Evolutionary conservation across 2,113 vertebrate species (phyloP).

Genomic region (Muscicapa adusta): DNA sequence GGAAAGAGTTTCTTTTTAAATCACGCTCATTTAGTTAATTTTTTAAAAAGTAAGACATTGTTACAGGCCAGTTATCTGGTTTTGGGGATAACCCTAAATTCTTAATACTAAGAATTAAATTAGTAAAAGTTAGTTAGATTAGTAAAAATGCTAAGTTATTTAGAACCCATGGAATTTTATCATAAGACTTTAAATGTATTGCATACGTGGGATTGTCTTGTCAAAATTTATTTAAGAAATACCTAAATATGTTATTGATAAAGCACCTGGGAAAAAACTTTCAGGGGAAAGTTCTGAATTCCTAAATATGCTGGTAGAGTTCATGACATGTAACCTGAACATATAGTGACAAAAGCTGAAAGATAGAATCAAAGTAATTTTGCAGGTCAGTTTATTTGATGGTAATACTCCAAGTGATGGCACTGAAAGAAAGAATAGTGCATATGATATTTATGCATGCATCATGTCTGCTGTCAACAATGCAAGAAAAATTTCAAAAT

Average conservation of each 20-base stretch:
- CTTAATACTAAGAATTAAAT: not conserved
- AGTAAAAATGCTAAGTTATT: not conserved
- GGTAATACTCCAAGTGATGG: not conserved
- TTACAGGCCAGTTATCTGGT: not conserved
- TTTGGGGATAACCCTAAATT: not conserved
- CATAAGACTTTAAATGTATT: not conserved
- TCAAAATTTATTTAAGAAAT: not conserved
- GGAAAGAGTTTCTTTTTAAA: not conserved
- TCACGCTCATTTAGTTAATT: not conserved
- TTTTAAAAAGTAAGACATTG: not conserved
- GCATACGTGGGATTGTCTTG: not conserved
- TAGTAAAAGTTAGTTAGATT: no score
- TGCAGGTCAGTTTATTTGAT: not conserved
- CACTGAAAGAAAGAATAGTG: not conserved
- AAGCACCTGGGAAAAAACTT: not conserved
- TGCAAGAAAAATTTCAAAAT: not conserved
- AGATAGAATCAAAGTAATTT: not conserved
- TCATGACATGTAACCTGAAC: not conserved
- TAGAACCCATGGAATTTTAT: not conserved
- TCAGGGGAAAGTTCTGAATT: not conserved
- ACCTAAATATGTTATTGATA: accelerated
- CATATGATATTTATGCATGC: not conserved
- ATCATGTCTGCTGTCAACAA: not conserved
- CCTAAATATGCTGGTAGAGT: not conserved
- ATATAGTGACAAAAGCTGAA: not conserved